phyloP scores from a whole-genome alignment of 1,140 invertebrate species.

The Dendroctonus valens region DNA sequence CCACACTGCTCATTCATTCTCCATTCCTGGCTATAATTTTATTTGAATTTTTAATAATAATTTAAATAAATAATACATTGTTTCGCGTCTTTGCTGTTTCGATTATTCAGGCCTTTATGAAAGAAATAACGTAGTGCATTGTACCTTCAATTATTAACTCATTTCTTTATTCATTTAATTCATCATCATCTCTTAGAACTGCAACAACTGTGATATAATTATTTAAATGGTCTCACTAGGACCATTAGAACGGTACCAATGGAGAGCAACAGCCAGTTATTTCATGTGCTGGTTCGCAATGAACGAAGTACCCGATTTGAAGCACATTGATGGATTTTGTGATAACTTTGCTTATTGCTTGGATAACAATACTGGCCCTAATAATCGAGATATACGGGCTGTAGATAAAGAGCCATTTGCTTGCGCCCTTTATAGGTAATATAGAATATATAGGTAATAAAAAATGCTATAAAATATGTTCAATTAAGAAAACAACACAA shows the following conservation, averaged over 20 bases:
- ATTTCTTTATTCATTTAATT: too few relatives aligned
- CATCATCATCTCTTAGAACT: too few relatives aligned
- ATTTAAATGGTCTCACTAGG: too few relatives aligned
- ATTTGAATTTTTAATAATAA: too few relatives aligned
- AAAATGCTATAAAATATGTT: neutral
- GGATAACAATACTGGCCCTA: constrained; percentile 47
- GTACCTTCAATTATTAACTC: too few relatives aligned
- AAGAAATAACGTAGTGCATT: too few relatives aligned
- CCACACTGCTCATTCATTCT: too few relatives aligned
- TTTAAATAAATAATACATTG: neutral
- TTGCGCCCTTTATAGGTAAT: constrained; percentile 59
- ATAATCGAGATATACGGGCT: constrained; percentile 56
- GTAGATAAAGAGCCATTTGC: constrained; percentile 56
- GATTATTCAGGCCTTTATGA: neutral
- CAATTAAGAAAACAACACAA: too few relatives aligned
- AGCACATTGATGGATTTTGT: constrained; percentile 56
- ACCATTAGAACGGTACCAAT: constrained; percentile 55
- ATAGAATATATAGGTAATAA: constrained; percentile 50
- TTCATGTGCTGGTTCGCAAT: constrained; percentile 68
- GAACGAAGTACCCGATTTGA: constrained; percentile 53
- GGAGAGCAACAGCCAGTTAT: constrained; percentile 62
- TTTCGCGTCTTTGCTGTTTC: neutral
- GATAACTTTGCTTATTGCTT: constrained; percentile 63
- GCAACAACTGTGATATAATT: too few relatives aligned
- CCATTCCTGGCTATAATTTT: too few relatives aligned